Evolutionary conservation across 2,888 invertebrate species (phyloP), one percentile per base, ranked within the genome.

Genomic region (Cephus nigrinus): DNA sequence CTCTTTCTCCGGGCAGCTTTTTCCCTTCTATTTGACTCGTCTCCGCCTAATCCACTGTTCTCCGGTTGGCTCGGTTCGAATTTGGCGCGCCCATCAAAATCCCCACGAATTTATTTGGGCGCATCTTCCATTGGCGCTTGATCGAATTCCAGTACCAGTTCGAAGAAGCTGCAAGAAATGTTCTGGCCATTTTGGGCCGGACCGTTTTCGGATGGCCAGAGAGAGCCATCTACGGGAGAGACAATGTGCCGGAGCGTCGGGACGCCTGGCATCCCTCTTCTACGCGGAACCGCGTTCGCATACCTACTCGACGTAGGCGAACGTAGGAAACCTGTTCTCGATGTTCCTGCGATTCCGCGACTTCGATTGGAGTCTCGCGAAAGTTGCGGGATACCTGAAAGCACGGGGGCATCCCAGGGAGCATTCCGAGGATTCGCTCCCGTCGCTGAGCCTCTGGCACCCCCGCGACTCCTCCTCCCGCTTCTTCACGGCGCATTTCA

Each of bases 1-100:
- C 69, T 75, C 75, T 76, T 71, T 73, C 73, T 72, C 69, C 77
- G 4, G 35, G 40, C 36, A n/a, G 36, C 40, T 78, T 74, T 78
- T 69, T 75, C 32, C 55, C 71, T 75, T 55, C 69, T 75, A 31
- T 78, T 31, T 32, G 71, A 68, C 74, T 79, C 68, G 73, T 9
- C 23, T 9, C 55, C 55, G 15, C 30, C 71, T 71, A 33, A 11
- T 31, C 71, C 71, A 30, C 15, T 55, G 55, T 55, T 2, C 55
- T 55, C 23, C 55, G 55, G 2, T 55, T 55, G 23, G 9, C 55
- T 23, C 55, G 55, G 23, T 55, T 55, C 55, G 55, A 55, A 55
- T 55, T 55, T 55, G 55, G 23, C 55, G 55, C 55, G 55, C 55
- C 55, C 55, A 55, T 55, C 55, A 55, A 55, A 55, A 55, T 55